Evolutionary conservation across 2,888 invertebrate species (phyloP).

Genomic region (Gastrophysa polygoni): DNA sequence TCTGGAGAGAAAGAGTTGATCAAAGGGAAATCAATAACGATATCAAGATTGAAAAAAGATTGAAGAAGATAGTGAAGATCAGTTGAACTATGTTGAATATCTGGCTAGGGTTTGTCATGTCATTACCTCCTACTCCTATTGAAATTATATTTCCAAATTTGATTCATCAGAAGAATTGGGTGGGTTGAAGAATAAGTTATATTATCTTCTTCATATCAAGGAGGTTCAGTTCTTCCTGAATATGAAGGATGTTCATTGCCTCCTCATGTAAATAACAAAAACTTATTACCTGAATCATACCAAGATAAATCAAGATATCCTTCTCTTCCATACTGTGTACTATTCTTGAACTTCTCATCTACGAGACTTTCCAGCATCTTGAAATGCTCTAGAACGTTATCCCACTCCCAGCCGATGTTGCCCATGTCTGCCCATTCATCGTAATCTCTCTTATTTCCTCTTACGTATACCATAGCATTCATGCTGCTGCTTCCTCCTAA

Average conservation of each 20-base stretch:
- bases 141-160: no score
- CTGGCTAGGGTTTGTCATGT: no score
- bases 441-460: constrained; percentile 69
- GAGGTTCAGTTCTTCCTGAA: no score
- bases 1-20: no score
- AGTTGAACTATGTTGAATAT: no score
- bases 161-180: no score
- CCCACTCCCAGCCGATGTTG: constrained; percentile 67
- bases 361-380: constrained; percentile 51
- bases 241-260: background rate
- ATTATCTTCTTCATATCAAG: no score
- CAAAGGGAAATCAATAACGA: no score
- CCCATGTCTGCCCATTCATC: constrained; percentile 67
- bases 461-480: constrained; percentile 70
- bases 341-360: constrained; percentile 42
- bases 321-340: constrained; percentile 53
- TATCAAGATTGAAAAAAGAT: no score
- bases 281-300: constrained; percentile 48
- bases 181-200: no score
- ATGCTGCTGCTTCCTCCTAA: constrained; percentile 70
- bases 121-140: no score
- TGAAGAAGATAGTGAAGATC: no score
- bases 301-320: constrained; percentile 60
- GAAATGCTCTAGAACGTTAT: constrained; percentile 59
- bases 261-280: background rate